Evolutionary conservation across 2,888 invertebrate species (phyloP).

Genomic region (Heliconius ismenius): DNA sequence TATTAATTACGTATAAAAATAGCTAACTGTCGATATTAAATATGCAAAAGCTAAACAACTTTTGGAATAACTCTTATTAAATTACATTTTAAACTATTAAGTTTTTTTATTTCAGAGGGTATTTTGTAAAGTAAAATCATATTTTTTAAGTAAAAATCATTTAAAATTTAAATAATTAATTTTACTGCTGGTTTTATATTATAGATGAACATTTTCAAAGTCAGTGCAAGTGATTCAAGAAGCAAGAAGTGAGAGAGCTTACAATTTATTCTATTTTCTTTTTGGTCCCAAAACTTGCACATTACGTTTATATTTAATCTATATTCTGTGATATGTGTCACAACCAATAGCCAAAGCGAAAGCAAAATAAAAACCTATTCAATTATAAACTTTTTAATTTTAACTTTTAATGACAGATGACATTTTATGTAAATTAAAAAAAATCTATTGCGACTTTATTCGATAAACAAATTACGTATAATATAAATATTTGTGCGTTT

Average conservation of each 20-base stretch:
- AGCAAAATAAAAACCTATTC: slow-evolving; percentile 29
- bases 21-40: slow-evolving; percentile 23
- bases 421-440: slow-evolving; percentile 30
- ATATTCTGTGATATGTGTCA: slow-evolving; percentile 33
- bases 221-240: slow-evolving; percentile 50
- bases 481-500: slow-evolving; percentile 49
- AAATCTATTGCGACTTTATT: slow-evolving; percentile 41
- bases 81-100: background rate
- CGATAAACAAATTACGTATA: slow-evolving; percentile 39
- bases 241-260: slow-evolving; percentile 60
- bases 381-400: slow-evolving; percentile 33
- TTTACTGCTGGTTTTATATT: background rate
- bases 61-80: background rate
- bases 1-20: slow-evolving; percentile 39
- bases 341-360: slow-evolving; percentile 10
- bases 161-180: background rate
- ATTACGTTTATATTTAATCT: slow-evolving; percentile 27
- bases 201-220: background rate
- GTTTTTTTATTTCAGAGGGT: background rate
- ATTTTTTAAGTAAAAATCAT: too few relatives aligned
- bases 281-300: slow-evolving; percentile 71
- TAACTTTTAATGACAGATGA: slow-evolving; percentile 28
- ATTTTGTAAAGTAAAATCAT: background rate
- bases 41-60: slow-evolving; percentile 17
- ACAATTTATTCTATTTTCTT: slow-evolving; percentile 44